These are phyloP conservation scores for Trachymyrmex cornetzi DNA, from an alignment of 1,140 invertebrate genomes.

Conservation along the genomic window DNA sequence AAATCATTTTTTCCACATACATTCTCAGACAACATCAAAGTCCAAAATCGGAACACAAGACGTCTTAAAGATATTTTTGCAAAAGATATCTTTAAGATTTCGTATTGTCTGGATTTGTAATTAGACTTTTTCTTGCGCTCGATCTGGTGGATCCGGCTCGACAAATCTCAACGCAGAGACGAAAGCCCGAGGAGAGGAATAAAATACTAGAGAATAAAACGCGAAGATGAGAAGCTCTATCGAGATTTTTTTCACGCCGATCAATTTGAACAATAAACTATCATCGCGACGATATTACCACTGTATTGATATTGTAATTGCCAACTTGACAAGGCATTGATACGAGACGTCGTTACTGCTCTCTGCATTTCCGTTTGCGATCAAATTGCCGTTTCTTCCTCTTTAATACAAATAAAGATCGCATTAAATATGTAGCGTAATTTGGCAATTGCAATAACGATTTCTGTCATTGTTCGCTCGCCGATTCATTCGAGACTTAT, in stretches of 20 bases:
- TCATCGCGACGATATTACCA: constrained; percentile 41
- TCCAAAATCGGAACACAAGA: no score
- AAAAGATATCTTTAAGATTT: no score
- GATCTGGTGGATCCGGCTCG: not conserved
- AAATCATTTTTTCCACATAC: no score
- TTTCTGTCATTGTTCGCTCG: constrained; percentile 9
- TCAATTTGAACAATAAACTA: constrained; percentile 58
- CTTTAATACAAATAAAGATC: not conserved
- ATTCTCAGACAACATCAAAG: no score
- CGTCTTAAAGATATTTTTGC: no score
- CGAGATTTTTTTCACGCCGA: constrained; percentile 73
- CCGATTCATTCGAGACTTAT: not conserved
- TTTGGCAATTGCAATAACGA: constrained; percentile 47
- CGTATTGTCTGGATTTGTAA: no score
- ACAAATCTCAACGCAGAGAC: constrained; percentile 5
- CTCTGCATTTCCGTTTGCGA: constrained; percentile 18
- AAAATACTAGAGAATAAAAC: constrained; percentile 32
- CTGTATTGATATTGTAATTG: constrained; percentile 81
- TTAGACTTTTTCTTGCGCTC: not conserved
- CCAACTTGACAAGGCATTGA: constrained; percentile 77
- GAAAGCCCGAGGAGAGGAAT: not conserved
- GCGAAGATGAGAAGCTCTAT: constrained; percentile 11
- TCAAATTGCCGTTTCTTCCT: not conserved
- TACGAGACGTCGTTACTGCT: constrained; percentile 53
- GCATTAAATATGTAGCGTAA: not conserved